Evolutionary conservation across 1,140 invertebrate species (phyloP).

Genomic region (Melitaea cinxia): DNA sequence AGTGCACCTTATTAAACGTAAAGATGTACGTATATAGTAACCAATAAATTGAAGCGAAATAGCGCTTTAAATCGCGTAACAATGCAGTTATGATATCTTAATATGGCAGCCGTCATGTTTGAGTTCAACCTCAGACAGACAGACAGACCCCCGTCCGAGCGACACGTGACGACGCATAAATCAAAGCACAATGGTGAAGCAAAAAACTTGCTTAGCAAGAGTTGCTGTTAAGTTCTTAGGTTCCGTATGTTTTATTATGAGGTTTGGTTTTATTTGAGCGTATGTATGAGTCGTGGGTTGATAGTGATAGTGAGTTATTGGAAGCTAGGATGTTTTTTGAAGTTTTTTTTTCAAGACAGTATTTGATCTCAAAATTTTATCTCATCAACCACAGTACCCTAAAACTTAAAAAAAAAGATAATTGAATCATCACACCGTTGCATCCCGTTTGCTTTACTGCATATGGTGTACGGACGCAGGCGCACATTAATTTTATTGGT

Average conservation of each 20-base stretch:
- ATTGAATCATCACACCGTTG: slow-evolving; percentile 56
- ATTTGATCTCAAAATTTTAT: too few relatives aligned
- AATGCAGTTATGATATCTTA: slow-evolving; percentile 31
- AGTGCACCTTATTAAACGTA: too few relatives aligned
- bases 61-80: not conserved
- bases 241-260: slow-evolving; percentile 13
- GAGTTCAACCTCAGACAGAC: slow-evolving; percentile 31
- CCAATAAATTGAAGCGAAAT: too few relatives aligned
- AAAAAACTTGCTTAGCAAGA: slow-evolving; percentile 38
- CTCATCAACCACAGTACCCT: slow-evolving; percentile 22
- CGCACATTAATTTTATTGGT: slow-evolving; percentile 63
- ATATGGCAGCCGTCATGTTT: slow-evolving; percentile 45
- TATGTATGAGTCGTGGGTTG: too few relatives aligned
- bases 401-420: slow-evolving; percentile 49
- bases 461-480: slow-evolving; percentile 50
- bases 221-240: slow-evolving; percentile 3
- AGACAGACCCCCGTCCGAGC: slow-evolving; percentile 37
- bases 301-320: too few relatives aligned
- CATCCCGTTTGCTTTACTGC: slow-evolving; percentile 54
- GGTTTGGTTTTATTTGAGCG: not conserved
- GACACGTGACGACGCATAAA: slow-evolving; percentile 53
- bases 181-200: slow-evolving; percentile 50
- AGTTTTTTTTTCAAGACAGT: too few relatives aligned
- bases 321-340: too few relatives aligned
- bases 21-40: too few relatives aligned